These are phyloP conservation scores for Ailurus styani DNA, from an alignment of 2,113 vertebrate species.

Conservation along the genomic window DNA sequence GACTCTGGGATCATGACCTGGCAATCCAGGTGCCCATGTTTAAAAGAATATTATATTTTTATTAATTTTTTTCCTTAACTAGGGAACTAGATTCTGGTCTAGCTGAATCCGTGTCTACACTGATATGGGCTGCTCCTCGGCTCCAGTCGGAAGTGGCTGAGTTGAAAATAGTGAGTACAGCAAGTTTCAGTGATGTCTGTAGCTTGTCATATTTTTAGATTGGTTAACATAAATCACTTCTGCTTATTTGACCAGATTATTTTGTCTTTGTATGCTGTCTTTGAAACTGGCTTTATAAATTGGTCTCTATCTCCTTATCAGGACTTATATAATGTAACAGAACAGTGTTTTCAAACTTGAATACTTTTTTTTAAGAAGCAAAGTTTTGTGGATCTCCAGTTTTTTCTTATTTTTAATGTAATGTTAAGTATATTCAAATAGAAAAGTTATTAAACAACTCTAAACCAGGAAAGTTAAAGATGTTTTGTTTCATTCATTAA, in stretches of 20 bases:
- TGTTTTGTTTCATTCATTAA: not conserved
- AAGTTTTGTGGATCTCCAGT: not conserved
- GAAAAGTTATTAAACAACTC: not conserved
- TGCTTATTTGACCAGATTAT: not conserved
- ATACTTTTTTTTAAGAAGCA: conserved; percentile 18
- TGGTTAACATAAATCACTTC: not conserved
- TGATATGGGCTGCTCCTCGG: conserved; percentile 97
- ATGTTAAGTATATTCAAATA: not conserved
- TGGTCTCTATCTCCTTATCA: not conserved
- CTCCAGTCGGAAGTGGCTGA: conserved; percentile 94
- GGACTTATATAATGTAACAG: not conserved
- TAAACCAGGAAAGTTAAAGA: not conserved
- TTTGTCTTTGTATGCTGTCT: conserved; percentile 9
- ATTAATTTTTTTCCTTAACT: not conserved
- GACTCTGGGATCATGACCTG: not conserved
- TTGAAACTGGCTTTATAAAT: conserved; percentile 29
- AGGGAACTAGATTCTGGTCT: conserved; percentile 96
- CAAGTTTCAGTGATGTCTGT: not conserved
- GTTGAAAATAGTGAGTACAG: conserved; percentile 91
- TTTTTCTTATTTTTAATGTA: not conserved
- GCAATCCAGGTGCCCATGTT: not conserved
- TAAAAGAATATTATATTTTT: conserved; percentile 23
- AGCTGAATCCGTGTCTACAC: conserved; percentile 95
- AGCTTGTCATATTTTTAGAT: not conserved
- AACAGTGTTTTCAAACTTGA: conserved; percentile 8